Evolutionary conservation across 2,888 invertebrate species (phyloP).

Genomic region (Habrosyne pyritoides): DNA sequence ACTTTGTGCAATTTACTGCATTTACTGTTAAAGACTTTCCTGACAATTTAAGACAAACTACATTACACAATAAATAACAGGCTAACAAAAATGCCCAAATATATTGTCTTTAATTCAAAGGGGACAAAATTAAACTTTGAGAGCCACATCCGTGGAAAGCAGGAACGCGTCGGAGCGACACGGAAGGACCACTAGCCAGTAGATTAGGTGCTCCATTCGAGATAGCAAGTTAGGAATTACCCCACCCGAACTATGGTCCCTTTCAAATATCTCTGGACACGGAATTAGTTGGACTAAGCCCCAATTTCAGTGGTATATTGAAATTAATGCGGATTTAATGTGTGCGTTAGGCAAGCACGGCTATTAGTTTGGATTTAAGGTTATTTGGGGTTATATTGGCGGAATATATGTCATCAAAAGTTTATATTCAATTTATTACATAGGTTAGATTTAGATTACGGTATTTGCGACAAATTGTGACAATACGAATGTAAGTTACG

Average conservation of each 20-base stretch:
- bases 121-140: background rate
- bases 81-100: no score
- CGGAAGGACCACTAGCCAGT: conserved; percentile 35
- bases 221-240: conserved; percentile 29
- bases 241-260: background rate
- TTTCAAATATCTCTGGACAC: conserved; percentile 10
- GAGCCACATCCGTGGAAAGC: background rate
- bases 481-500: no score
- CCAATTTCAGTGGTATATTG: background rate
- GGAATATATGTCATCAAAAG: no score
- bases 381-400: no score
- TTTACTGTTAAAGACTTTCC: no score
- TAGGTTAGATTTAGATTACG: no score
- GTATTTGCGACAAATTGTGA: no score
- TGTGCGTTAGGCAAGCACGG: background rate
- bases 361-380: background rate
- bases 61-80: no score
- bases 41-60: no score
- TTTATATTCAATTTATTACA: no score
- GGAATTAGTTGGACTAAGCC: background rate
- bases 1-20: no score
- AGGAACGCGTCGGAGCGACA: conserved; percentile 5
- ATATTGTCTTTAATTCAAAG: background rate
- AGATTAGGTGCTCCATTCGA: conserved; percentile 36
- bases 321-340: background rate